Conservation (phyloP, 2,113 vertebrate genomes). For the Ceyx margarethae region DNA sequence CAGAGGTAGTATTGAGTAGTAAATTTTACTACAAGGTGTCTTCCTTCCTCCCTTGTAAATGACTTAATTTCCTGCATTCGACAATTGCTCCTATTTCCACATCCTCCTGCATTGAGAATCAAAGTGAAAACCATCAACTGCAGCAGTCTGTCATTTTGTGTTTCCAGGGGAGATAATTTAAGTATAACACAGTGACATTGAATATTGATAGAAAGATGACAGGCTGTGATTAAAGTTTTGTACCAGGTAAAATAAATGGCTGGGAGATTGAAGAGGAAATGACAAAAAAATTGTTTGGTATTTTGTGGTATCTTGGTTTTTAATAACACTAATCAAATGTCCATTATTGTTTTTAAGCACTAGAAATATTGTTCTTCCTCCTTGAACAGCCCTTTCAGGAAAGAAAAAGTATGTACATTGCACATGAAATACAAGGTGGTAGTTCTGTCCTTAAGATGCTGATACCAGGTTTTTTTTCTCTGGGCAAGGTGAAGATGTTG, state of each 20-base stretch:
- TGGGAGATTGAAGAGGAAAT: conserved; percentile 60
- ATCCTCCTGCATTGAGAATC: conserved; percentile 31
- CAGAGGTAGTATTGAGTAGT: conserved; percentile 45
- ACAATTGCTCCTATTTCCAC: not conserved
- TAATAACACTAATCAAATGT: conserved; percentile 69
- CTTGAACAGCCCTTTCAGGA: not conserved
- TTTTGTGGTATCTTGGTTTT: conserved; percentile 34
- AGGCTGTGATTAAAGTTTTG: conserved; percentile 66
- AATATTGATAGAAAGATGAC: conserved; percentile 75
- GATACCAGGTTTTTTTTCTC: not conserved
- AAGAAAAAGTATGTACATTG: conserved; percentile 1
- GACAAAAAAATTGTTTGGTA: not conserved
- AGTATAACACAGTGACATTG: conserved; percentile 31
- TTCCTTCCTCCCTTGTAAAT: conserved; percentile 54
- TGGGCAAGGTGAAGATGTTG: not conserved
- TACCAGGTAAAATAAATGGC: conserved; percentile 52
- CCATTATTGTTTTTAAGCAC: conserved; percentile 55
- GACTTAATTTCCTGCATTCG: conserved; percentile 33
- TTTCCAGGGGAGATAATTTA: conserved; percentile 73
- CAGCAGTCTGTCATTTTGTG: conserved; percentile 60
- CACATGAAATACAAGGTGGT: not conserved
- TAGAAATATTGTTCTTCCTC: conserved; percentile 35
- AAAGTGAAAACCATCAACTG: conserved; percentile 33
- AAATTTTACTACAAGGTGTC: conserved; percentile 55
- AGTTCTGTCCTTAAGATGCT: not conserved